Evolutionary conservation across 2,797 vertebrate genomes (phyloP).

Genomic region (Eulemur albifrons): DNA sequence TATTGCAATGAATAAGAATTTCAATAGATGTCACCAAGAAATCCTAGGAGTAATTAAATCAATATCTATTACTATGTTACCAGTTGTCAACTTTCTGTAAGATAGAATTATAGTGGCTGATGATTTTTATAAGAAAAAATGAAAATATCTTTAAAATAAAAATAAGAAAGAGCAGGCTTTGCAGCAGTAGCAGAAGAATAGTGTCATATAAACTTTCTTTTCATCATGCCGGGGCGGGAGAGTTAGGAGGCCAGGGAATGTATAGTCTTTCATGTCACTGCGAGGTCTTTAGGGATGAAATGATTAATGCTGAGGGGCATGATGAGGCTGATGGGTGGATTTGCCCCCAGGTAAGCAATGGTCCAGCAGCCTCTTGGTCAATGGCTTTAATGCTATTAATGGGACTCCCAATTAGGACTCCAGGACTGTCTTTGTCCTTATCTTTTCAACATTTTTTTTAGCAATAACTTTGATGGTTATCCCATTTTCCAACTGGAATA

Average conservation of each 20-base stretch:
- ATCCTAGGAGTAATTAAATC: not conserved
- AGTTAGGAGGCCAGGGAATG: not conserved
- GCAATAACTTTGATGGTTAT: not conserved
- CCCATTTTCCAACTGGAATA: not conserved
- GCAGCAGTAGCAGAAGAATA: not conserved
- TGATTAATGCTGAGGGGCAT: not conserved
- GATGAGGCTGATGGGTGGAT: not conserved
- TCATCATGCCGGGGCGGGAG: not conserved
- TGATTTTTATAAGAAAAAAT: not conserved
- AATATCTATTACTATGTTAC: not conserved
- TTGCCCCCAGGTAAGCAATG: not conserved
- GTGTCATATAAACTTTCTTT: not conserved
- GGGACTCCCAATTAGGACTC: not conserved
- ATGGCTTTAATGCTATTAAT: not conserved
- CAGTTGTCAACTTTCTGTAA: not conserved
- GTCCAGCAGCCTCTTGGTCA: not conserved
- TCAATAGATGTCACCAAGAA: not conserved
- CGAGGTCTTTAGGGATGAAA: not conserved
- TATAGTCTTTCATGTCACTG: not conserved
- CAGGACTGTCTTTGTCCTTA: not conserved
- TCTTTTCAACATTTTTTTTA: conserved; percentile 9
- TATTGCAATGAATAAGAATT: not conserved
- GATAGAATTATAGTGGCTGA: not conserved
- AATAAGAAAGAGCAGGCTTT: not conserved
- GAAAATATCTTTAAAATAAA: conserved; percentile 17